These are phyloP conservation scores for Verasper variegatus DNA, from an alignment of 2,113 vertebrate genomes.

Conservation along the genomic window DNA sequence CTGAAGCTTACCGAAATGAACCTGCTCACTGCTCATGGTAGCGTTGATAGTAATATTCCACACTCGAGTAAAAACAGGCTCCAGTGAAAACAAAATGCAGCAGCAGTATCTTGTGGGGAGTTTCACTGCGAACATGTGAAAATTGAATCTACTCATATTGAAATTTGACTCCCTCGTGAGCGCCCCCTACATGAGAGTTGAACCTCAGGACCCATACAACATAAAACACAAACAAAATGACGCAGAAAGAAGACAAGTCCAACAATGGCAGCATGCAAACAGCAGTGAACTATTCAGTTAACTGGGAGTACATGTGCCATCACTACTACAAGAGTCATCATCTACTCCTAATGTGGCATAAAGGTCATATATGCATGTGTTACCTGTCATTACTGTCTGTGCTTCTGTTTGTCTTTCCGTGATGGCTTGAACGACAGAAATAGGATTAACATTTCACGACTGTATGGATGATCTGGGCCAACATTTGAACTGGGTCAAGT, in stretches of 20 bases:
- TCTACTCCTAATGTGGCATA: slow-evolving; percentile 46
- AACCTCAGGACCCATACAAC: too few species aligned
- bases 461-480: slow-evolving; percentile 9
- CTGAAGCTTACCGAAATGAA: too few species aligned
- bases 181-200: too few species aligned
- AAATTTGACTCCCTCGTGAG: too few species aligned
- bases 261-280: background rate
- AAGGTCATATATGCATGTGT: slow-evolving; percentile 47
- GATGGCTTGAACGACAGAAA: slow-evolving; percentile 83
- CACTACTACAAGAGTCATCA: slow-evolving; percentile 38
- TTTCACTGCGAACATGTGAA: too few species aligned
- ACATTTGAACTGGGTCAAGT: slow-evolving; percentile 12
- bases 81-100: too few species aligned
- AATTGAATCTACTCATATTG: too few species aligned
- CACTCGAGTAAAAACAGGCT: too few species aligned
- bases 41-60: too few species aligned
- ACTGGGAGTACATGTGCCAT: slow-evolving; percentile 30
- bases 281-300: slow-evolving; percentile 16
- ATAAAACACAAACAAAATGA: background rate
- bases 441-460: slow-evolving; percentile 58
- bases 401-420: slow-evolving; percentile 78
- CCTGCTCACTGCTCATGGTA: too few species aligned
- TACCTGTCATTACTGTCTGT: slow-evolving; percentile 82
- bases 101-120: too few species aligned
- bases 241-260: background rate